These are phyloP conservation scores for Pomacea maculata DNA, from an alignment of 1,140 invertebrate genomes.

Conservation along the genomic window DNA sequence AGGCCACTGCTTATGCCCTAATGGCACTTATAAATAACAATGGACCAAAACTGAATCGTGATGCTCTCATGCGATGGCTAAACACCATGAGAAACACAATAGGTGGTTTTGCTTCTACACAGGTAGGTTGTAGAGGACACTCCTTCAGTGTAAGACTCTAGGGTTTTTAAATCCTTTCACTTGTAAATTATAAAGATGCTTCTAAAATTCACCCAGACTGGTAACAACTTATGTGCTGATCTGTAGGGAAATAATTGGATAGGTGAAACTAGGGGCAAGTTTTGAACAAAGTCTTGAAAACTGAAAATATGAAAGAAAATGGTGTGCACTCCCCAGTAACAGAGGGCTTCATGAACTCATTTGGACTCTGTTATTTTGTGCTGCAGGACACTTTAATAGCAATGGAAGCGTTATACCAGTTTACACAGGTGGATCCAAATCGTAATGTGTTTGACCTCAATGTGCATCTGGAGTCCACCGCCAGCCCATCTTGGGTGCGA, in stretches of 20 bases:
- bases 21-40: constrained; percentile 74
- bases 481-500: constrained; percentile 69
- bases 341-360: no score
- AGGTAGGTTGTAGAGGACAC: constrained; percentile 65
- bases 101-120: constrained; percentile 93
- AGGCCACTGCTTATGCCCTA: constrained; percentile 92
- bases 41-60: constrained; percentile 38
- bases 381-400: constrained; percentile 85
- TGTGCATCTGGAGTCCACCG: constrained; percentile 85
- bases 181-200: no score
- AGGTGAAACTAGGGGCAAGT: no score
- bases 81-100: constrained; percentile 90
- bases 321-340: no score
- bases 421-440: constrained; percentile 83
- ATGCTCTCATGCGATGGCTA: constrained; percentile 87
- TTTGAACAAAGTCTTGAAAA: no score
- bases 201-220: no score
- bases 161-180: no score
- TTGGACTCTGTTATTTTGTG: constrained; percentile 30
- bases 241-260: no score
- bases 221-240: no score
- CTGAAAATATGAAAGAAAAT: no score
- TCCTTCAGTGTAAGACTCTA: neutral
- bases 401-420: constrained; percentile 88
- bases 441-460: constrained; percentile 87